Base-by-base conservation (phyloP, 1,140 invertebrate genomes). In the Drosophila parvula region DNA sequence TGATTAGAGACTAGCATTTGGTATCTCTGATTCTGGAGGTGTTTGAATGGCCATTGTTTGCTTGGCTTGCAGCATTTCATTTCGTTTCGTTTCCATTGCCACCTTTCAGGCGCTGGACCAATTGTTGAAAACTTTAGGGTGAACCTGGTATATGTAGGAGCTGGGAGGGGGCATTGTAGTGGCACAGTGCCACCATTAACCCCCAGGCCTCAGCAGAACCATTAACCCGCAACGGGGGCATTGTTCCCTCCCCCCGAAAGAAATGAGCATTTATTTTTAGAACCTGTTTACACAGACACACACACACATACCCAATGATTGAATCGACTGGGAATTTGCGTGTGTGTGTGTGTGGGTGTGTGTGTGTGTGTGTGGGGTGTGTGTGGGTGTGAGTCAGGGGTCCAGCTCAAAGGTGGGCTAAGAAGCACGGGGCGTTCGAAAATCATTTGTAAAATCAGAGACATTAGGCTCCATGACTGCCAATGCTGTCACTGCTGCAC, bases 391-490 rank as follows among this genome's bases (percentile, higher is more conserved):
- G 18, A 47, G 51, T 22, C 41, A 12, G 53, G n/a, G 16, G 27
- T 16, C 40, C 22, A 18, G 63, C 57, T 45, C 32, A 50, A 34
- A 73, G 68, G 69, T 73, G 45, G 32, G 58, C 53, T 77, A 73
- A 73, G 11, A 38, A 14, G 38, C 32, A 36, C 16, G 36, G 38
- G 61, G 47, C 61, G 43, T 75, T 69, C 71, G 68, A 79, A 79
- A 88, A 79, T 79, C 82, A 88, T 83, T 88, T 79, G 73, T 70
- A 78, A 86, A 88, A 88, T 88, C 79, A 83, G 84, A 69, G 76
- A 64, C 76, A 89, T 88, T 89, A 83, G 83, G 86, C 83, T 47
- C 47, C 50, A 47, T 70, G 64, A 36, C 34, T 69, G 40, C 40
- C 47, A 8, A 40, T 22, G 47, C 64, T 16, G n/a, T 40, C 6